Percentiles rank a stretch among this genome's conserved stretches.
Evolutionary conservation across 1,140 invertebrate species (phyloP).

Genomic region (Dufourea novaeangliae): DNA sequence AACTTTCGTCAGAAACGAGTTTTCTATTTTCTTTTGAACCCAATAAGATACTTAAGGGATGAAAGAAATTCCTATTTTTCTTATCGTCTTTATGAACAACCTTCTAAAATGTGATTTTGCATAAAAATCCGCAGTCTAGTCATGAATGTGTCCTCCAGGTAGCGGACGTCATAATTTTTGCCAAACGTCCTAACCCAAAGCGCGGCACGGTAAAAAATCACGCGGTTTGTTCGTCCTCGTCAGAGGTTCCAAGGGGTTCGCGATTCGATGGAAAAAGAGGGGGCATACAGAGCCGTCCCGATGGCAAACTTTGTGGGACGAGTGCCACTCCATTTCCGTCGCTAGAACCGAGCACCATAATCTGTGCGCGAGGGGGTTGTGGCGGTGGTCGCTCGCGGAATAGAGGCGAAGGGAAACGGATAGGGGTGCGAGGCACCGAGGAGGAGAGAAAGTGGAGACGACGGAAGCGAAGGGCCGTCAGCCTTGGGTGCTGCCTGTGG

Average conservation of each 20-base stretch:
- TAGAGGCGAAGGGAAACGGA: background rate
- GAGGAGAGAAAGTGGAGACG: slow-evolving; percentile 36
- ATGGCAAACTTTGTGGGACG: slow-evolving; percentile 42
- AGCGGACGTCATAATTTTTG: too few species aligned
- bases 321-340: slow-evolving; percentile 40
- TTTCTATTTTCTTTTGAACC: too few species aligned
- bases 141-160: too few species aligned
- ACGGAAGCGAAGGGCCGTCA: slow-evolving; percentile 48
- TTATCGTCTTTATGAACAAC: too few species aligned
- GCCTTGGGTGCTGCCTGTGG: slow-evolving; percentile 55
- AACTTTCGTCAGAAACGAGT: too few species aligned
- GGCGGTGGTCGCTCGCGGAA: background rate
- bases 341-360: slow-evolving; percentile 40
- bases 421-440: slow-evolving; percentile 30
- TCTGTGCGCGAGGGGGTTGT: slow-evolving; percentile 18
- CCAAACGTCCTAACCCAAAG: background rate
- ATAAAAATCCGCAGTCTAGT: too few species aligned
- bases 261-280: background rate
- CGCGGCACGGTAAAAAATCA: background rate
- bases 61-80: too few species aligned
- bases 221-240: background rate
- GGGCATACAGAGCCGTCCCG: background rate
- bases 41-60: too few species aligned
- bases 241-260: background rate
- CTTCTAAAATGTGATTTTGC: too few species aligned